These are phyloP conservation scores for Ophiodon elongatus DNA, from an alignment of 2,113 vertebrate species.

Conservation along the genomic window DNA sequence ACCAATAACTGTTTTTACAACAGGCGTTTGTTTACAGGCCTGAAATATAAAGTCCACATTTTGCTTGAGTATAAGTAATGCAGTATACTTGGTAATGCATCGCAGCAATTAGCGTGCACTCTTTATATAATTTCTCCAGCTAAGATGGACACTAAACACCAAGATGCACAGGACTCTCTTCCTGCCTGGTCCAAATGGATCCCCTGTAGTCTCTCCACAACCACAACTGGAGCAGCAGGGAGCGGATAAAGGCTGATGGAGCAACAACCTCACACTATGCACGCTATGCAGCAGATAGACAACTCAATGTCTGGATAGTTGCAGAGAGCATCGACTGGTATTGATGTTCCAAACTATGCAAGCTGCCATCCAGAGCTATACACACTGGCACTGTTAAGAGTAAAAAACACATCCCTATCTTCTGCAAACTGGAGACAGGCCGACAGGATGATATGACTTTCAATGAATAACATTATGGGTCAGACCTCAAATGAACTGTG, in stretches of 20 bases:
- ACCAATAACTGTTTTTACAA: neutral
- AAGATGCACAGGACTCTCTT: conserved; percentile 14
- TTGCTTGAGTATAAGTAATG: neutral
- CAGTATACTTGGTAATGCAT: neutral
- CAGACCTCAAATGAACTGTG: neutral
- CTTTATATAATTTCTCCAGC: conserved; percentile 3
- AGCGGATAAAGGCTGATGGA: conserved; percentile 27
- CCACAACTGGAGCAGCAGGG: conserved; percentile 33
- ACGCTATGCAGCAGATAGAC: conserved; percentile 9
- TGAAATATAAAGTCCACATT: neutral
- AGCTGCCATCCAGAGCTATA: conserved; percentile 4
- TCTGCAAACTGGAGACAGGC: conserved; percentile 14
- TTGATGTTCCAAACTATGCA: conserved; percentile 18
- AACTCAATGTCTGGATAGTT: conserved; percentile 27
- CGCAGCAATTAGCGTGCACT: conserved; percentile 2
- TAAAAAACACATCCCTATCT: conserved; percentile 26
- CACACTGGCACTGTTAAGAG: neutral
- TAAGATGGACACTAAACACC: conserved; percentile 7
- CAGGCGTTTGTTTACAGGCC: neutral
- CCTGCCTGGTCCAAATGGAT: conserved; percentile 20
- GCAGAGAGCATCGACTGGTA: conserved; percentile 47
- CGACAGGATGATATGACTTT: conserved; percentile 14
- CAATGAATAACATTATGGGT: neutral
- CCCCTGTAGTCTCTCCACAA: conserved; percentile 39
- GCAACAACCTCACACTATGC: conserved; percentile 27